Evolutionary conservation across 2,888 invertebrate species (phyloP), one percentile per base, ranked within the genome.

Genomic region (Agrotis segetum): DNA sequence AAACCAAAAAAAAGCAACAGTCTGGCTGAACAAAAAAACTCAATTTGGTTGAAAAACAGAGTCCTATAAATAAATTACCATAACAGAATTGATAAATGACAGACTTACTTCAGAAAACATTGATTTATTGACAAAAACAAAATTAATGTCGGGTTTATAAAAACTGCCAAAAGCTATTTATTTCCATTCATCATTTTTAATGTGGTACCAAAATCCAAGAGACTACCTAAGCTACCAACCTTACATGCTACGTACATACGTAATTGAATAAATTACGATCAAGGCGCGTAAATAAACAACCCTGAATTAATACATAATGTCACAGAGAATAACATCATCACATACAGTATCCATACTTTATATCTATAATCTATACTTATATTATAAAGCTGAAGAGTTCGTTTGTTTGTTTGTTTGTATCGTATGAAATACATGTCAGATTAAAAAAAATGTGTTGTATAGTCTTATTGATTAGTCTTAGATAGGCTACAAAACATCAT

Each of bases 111-210:
- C n/a, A 29, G 17, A 44, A 56, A n/a, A 52, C 47, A 52, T 61
- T 34, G 55, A 72, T 65, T 61, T 65, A 72, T 65, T 34, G n/a
- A n/a, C 44, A 19, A n/a, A 71, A 58, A 46, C 14, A 24, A 65
- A 62, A 65, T 61, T 46, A 19, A 79, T 65, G 21, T 21, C 29
- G 29, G 56, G 21, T 47, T 53, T 52, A 14, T 62, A 34, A 53
- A 71, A 75, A 63, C 52, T 59, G 47, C 44, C 47, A 47, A 44
- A 21, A 52, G 69, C n/a, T 49, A 77, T 77, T 55, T 46, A 55
- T 24, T 70, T 49, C 34, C 77, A 46, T 61, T 49, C 34, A 77
- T 70, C 47, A 77, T 50, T 61, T 77, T 50, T 16, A 77, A 74
- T 46, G 55, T 60, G n/a, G 44, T 53, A 44, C 55, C 44, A 56